A percentile compares a stretch with the other conserved stretches of the same genome.
phyloP scores from a whole-genome alignment of 2,113 vertebrate genomes.

The Lathamus discolor region DNA sequence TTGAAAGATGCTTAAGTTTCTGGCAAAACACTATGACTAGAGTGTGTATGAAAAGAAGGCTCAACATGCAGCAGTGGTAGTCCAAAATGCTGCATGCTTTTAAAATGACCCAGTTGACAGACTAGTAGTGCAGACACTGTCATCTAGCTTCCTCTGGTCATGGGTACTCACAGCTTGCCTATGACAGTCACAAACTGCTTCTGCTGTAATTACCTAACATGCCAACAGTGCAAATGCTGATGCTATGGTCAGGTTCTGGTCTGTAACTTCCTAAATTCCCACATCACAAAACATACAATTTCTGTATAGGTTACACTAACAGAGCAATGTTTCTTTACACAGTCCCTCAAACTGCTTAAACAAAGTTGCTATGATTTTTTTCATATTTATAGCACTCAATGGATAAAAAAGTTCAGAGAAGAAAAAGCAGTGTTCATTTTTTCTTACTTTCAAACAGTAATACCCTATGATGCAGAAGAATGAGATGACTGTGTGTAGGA shows the following conservation, averaged over 20 bases:
- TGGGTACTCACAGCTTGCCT: fast-evolving
- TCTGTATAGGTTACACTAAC: background rate
- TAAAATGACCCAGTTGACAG: background rate
- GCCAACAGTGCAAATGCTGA: background rate
- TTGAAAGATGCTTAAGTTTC: background rate
- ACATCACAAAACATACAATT: background rate
- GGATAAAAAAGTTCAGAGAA: background rate
- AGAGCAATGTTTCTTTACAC: background rate
- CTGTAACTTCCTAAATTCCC: background rate
- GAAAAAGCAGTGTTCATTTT: background rate
- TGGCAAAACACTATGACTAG: background rate
- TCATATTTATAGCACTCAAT: background rate
- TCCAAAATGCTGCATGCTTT: background rate
- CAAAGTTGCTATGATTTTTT: background rate
- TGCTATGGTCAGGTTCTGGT: background rate
- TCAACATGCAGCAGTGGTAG: background rate
- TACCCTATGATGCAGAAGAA: constrained; percentile 99
- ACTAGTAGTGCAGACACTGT: background rate
- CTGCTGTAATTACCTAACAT: background rate
- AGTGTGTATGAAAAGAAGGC: background rate
- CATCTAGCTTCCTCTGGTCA: background rate
- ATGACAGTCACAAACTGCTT: background rate
- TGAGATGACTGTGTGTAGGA: constrained; percentile 94
- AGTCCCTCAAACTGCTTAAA: background rate
- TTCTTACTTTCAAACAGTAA: constrained; percentile 91